Evolutionary conservation across 2,113 vertebrate genomes (phyloP).

Genomic region (Chloropsis hardwickii): DNA sequence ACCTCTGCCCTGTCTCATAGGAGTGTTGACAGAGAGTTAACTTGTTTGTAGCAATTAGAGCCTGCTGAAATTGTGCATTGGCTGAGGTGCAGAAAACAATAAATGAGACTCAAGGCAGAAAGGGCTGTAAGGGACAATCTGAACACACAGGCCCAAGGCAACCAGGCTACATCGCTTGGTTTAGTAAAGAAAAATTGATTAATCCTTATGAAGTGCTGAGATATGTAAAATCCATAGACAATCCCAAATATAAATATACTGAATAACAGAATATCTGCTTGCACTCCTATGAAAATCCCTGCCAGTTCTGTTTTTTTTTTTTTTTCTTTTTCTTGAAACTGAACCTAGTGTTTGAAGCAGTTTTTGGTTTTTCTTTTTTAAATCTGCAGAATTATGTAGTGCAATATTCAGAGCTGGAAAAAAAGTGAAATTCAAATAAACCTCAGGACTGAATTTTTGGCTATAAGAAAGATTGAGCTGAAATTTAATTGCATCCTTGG

Average conservation of each 20-base stretch:
- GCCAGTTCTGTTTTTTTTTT: too few species aligned
- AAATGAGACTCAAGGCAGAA: not conserved
- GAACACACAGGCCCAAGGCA: not conserved
- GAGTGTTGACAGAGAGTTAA: not conserved
- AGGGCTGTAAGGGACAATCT: not conserved
- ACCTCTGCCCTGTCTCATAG: not conserved
- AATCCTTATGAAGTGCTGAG: not conserved
- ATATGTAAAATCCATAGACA: not conserved
- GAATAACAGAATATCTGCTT: not conserved
- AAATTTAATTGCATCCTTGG: not conserved
- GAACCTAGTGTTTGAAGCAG: not conserved
- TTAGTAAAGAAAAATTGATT: not conserved
- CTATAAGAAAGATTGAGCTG: not conserved
- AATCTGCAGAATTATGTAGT: not conserved
- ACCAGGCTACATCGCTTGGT: not conserved
- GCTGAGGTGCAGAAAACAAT: not conserved
- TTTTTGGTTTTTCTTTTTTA: too few species aligned
- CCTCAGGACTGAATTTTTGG: not conserved
- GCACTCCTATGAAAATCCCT: not conserved
- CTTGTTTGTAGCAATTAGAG: not conserved
- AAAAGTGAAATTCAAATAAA: constrained; percentile 4
- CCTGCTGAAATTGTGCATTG: not conserved
- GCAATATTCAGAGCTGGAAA: not conserved
- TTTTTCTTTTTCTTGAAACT: not conserved
- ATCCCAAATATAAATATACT: not conserved